phyloP scores from a whole-genome alignment of 2,797 vertebrate species.

The Mallotus villosus region DNA sequence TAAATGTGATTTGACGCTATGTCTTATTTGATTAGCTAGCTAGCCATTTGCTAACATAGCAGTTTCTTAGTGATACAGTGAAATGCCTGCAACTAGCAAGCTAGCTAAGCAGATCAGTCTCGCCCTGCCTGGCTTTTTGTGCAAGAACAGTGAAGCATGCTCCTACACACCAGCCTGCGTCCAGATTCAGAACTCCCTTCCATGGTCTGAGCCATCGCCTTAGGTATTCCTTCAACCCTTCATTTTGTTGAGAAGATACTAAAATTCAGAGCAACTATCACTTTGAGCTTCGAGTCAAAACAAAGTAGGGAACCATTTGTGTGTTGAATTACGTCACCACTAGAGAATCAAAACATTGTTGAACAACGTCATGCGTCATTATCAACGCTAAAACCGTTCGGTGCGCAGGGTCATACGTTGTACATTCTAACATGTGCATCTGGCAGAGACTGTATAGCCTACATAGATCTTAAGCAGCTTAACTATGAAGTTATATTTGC shows the following conservation, averaged over 20 bases:
- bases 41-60: slow-evolving; percentile 56
- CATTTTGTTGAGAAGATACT: slow-evolving; percentile 61
- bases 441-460: too few species aligned
- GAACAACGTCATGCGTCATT: slow-evolving; percentile 70
- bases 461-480: too few species aligned
- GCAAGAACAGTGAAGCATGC: slow-evolving; percentile 69
- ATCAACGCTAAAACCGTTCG: neutral
- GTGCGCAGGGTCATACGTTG: too few species aligned
- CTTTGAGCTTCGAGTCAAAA: slow-evolving; percentile 85
- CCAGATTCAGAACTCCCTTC: slow-evolving; percentile 88
- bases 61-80: slow-evolving; percentile 38
- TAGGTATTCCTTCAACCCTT: slow-evolving; percentile 71
- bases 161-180: slow-evolving; percentile 95
- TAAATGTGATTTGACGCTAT: neutral
- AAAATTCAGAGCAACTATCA: slow-evolving; percentile 62
- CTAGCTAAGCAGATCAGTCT: neutral
- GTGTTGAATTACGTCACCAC: slow-evolving; percentile 85
- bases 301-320: slow-evolving; percentile 88
- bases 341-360: slow-evolving; percentile 89
- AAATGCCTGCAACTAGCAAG: slow-evolving; percentile 51
- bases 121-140: slow-evolving; percentile 39
- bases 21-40: neutral
- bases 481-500: too few species aligned
- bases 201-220: slow-evolving; percentile 85
- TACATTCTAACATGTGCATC: too few species aligned